Percentiles rank a stretch among this genome's conserved stretches.
phyloP scores from a whole-genome alignment of 2,888 invertebrate genomes.

The Sminthurinus aureus region DNA sequence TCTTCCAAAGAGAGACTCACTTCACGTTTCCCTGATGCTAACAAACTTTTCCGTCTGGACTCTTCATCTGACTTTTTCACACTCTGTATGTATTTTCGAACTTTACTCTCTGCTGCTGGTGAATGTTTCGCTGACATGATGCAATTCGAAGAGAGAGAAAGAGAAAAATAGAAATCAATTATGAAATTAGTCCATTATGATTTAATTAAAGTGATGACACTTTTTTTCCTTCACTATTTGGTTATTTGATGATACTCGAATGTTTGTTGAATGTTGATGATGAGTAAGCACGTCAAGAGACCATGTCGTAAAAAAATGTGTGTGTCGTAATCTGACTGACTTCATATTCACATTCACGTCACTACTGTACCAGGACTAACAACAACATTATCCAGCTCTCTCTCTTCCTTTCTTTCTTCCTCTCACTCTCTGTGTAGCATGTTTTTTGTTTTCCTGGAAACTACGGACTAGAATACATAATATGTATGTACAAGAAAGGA shows the following conservation, averaged over 20 bases:
- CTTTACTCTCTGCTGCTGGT: constrained; percentile 48
- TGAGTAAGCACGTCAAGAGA: constrained; percentile 15
- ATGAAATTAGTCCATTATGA: not conserved
- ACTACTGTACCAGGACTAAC: not conserved
- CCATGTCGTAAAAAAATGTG: not conserved
- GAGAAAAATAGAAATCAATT: not conserved
- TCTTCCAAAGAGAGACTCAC: constrained; percentile 52
- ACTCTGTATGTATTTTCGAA: constrained; percentile 51
- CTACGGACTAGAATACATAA: constrained; percentile 15
- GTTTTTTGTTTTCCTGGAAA: constrained; percentile 27
- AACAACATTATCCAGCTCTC: not conserved
- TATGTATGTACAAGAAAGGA: constrained; percentile 5
- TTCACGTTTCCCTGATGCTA: constrained; percentile 43
- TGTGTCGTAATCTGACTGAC: not conserved
- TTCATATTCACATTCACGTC: not conserved
- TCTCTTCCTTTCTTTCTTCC: not conserved
- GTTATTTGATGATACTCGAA: not conserved
- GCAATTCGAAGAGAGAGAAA: not conserved
- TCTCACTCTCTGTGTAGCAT: not conserved
- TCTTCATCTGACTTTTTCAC: constrained; percentile 50
- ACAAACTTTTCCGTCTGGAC: constrained; percentile 27
- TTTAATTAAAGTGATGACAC: not conserved
- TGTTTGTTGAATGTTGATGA: not conserved
- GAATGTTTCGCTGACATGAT: constrained; percentile 23
- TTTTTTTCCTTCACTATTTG: not conserved